A percentile compares a stretch with the other conserved stretches of the same genome.
Conservation (phyloP, 2,797 vertebrate genomes). For the Artibeus jamaicensis region DNA sequence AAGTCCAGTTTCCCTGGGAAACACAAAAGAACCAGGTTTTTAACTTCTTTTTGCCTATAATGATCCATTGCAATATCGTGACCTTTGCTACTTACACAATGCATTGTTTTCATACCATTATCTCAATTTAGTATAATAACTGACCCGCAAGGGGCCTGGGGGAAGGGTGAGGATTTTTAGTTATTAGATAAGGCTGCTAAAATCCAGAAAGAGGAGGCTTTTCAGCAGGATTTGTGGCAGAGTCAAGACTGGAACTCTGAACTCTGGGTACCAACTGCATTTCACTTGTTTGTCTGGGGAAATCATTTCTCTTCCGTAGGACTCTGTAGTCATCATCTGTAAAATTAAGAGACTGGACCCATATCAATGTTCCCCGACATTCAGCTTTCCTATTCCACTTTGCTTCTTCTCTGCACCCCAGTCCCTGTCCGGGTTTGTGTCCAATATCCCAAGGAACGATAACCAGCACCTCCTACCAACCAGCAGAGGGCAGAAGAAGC, state of each 20-base stretch:
- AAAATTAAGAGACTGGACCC: constrained; percentile 2
- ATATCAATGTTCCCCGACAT: background rate
- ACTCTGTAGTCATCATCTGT: background rate
- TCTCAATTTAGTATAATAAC: background rate
- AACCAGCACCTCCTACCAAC: background rate
- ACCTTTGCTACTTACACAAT: background rate
- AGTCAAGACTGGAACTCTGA: background rate
- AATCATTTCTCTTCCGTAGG: background rate
- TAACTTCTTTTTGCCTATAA: background rate
- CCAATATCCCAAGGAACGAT: background rate
- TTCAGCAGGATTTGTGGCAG: background rate
- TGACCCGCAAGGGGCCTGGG: background rate
- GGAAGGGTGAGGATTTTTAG: background rate
- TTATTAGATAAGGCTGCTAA: background rate
- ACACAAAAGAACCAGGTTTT: background rate
- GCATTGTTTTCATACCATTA: background rate
- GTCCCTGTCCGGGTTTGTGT: background rate
- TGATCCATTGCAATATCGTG: background rate
- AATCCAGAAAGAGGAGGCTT: background rate
- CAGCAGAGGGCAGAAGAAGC: background rate
- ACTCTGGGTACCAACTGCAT: background rate
- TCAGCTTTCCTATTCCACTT: background rate
- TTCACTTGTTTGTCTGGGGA: background rate
- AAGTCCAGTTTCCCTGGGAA: background rate
- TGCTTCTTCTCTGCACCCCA: background rate